Percentiles rank a stretch among this genome's conserved stretches.
phyloP scores from a whole-genome alignment of 92 coral and sea anemone genomes.

The Meandrina meandrites region DNA sequence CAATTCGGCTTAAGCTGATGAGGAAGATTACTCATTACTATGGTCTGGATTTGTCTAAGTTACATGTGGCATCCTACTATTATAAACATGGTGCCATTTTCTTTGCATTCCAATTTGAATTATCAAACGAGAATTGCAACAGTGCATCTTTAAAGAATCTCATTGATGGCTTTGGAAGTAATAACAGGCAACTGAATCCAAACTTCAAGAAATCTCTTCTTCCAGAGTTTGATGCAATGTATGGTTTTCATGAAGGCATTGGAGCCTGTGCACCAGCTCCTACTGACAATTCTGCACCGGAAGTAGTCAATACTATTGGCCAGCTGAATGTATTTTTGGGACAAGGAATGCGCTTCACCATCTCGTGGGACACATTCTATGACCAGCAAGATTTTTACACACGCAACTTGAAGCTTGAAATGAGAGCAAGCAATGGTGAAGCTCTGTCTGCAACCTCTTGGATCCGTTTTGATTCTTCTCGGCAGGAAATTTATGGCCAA shows the following conservation, averaged over 20 bases:
- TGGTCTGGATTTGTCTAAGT: slow-evolving; percentile 33
- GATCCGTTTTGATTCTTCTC: slow-evolving; percentile 63
- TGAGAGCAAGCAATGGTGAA: slow-evolving; percentile 55
- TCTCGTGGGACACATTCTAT: slow-evolving; percentile 70
- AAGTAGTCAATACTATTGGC: slow-evolving; percentile 19
- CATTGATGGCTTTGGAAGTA: slow-evolving; percentile 56
- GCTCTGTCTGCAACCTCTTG: slow-evolving; percentile 68
- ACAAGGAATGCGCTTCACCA: slow-evolving; percentile 32
- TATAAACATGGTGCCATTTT: slow-evolving; percentile 48
- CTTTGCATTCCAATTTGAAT: slow-evolving; percentile 66
- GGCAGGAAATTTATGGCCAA: slow-evolving; percentile 68
- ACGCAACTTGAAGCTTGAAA: slow-evolving; percentile 67
- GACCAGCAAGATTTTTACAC: slow-evolving; percentile 82
- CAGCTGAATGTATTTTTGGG: neutral
- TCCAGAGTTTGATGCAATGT: slow-evolving; percentile 60
- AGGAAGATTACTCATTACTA: slow-evolving; percentile 54
- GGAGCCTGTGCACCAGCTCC: slow-evolving; percentile 48
- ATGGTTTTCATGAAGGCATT: slow-evolving; percentile 58
- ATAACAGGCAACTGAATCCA: slow-evolving; percentile 49
- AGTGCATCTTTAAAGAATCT: slow-evolving; percentile 33
- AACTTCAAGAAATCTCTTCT: slow-evolving; percentile 46
- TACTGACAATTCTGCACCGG: slow-evolving; percentile 55
- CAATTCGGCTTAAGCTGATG: slow-evolving; percentile 52
- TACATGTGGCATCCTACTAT: slow-evolving; percentile 55
- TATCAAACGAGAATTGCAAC: slow-evolving; percentile 53